Evolutionary conservation across 2,113 vertebrate genomes (phyloP).

Genomic region (Osmerus mordax): DNA sequence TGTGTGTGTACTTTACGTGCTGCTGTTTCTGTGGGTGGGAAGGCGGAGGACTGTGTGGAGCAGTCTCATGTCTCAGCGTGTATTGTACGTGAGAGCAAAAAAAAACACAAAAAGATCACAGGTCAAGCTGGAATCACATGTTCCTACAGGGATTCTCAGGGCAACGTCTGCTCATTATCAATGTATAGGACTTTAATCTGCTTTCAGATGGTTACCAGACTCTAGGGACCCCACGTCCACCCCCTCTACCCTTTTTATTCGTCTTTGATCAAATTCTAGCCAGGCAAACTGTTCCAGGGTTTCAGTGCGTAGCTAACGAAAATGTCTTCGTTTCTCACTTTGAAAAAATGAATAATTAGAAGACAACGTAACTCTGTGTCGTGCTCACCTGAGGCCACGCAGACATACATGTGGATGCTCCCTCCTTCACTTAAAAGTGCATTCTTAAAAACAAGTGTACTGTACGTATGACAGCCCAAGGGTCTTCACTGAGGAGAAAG

Average conservation of each 20-base stretch:
- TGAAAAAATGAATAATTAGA: slow-evolving; percentile 17
- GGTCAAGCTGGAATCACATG: slow-evolving; percentile 3
- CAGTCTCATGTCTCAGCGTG: neutral
- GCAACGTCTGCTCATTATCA: slow-evolving; percentile 17
- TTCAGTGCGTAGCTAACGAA: neutral
- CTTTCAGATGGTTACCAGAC: slow-evolving; percentile 26
- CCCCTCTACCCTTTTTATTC: slow-evolving; percentile 27
- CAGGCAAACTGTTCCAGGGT: neutral
- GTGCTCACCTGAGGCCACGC: slow-evolving; percentile 14
- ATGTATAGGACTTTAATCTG: slow-evolving; percentile 35
- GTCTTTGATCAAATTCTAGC: slow-evolving; percentile 29
- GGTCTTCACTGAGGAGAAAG: neutral
- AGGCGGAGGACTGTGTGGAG: neutral
- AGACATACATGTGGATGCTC: slow-evolving; percentile 2
- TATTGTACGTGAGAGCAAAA: neutral
- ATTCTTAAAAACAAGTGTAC: slow-evolving; percentile 8
- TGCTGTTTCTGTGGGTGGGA: neutral
- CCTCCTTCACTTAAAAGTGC: slow-evolving; percentile 24
- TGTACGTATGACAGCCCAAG: neutral
- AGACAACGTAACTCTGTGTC: neutral
- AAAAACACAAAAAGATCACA: slow-evolving; percentile 22
- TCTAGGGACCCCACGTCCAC: slow-evolving; percentile 13
- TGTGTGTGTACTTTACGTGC: neutral
- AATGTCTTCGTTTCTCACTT: slow-evolving; percentile 21
- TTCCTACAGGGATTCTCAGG: slow-evolving; percentile 14